Evolutionary conservation across 2,113 vertebrate species (phyloP), one percentile per base, ranked within the genome.

Genomic region (Siniperca chuatsi): DNA sequence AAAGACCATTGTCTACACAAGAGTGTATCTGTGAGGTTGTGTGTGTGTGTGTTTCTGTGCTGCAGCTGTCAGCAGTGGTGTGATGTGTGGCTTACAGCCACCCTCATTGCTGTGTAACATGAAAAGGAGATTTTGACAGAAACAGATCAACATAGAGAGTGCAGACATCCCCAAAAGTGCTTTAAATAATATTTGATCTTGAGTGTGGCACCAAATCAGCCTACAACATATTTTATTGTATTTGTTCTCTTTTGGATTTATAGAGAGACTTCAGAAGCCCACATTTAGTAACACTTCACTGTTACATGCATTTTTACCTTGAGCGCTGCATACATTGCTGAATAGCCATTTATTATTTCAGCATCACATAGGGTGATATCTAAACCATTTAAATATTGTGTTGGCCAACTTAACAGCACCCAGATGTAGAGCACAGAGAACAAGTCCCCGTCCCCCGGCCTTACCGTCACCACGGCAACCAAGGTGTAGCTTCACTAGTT

Each of bases 401-500:
- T 84, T 35, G n/a, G 70, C 61, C 52, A 71, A 75, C 72, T 87
- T 76, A 64, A 80, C 79, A 57, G 83, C 77, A 58, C 73, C 86
- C 82, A 80, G 78, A 87, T 88, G 86, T 84, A 77, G 73, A 71
- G 58, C 81, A 55, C 58, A 48, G 78, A 79, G 48, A 86, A 77
- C 67, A 23, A 73, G 86, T 92, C 90, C 85, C 91, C 54, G 16
- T 85, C 29, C 29, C 29, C 29, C 29, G 84, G 83, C 80, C 83
- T 85, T 66, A 79, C 81, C 18, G 20, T 95, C 79, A 44, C 93
- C 84, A 90, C 48, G 73, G 92, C 87, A 95, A 95, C 94, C 90
- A 92, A 87, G 91, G 93, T 93, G 90, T 90, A 92, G 91, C 93
- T 89, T 91, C 80, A 61, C 75, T 58, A 76, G 89, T 93, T 93